Base-by-base conservation (phyloP, 2,113 vertebrate species). In the Lophura nycthemera region DNA sequence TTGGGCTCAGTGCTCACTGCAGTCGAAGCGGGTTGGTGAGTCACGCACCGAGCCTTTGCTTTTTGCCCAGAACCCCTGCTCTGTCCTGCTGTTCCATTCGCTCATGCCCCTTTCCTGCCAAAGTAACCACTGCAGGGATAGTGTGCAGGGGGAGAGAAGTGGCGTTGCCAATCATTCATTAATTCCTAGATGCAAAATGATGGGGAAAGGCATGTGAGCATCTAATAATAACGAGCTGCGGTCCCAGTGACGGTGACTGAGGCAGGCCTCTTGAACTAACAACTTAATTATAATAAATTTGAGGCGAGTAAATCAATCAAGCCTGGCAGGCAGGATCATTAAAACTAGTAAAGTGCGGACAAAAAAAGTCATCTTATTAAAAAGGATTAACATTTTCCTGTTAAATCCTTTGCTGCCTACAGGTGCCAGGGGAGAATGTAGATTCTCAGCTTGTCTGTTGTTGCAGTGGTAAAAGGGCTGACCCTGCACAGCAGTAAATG, bases 101-200 rank as follows among this genome's bases (percentile, higher is more conserved):
- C 96, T 97, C 97, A 98, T 96, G 92, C 66, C 93, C 83, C 59
- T 88, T 84, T 96, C 90, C 94, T 98, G 97, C 97, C 97, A 97
- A 98, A 97, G 83, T 94, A 96, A 95, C 93, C 89, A 95, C 20
- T 54, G 42, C 34, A 65, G 85, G 59, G 63, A 65, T 2, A 29
- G 29, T 0, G 1, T 14, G 22, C 2, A 1, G 20, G 47, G 12
- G 18, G 16, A 17, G 87, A 84, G 83, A 67, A 61, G 76, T 3
- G 1, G 82, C 0, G 0, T 52, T 90, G 91, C 94, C 95, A 97
- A 82, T 91, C 60, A 82, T 88, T 96, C 88, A 78, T 97, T 97
- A 96, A 92, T 92, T 97, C 96, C 85, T 96, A 83, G 73, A 86
- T 86, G 77, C 7, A 30, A 83, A 66, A 95, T 32, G 94, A 92